These are phyloP conservation scores for Cantharis rufa DNA, from an alignment of 2,888 invertebrate genomes.

Conservation along the genomic window DNA sequence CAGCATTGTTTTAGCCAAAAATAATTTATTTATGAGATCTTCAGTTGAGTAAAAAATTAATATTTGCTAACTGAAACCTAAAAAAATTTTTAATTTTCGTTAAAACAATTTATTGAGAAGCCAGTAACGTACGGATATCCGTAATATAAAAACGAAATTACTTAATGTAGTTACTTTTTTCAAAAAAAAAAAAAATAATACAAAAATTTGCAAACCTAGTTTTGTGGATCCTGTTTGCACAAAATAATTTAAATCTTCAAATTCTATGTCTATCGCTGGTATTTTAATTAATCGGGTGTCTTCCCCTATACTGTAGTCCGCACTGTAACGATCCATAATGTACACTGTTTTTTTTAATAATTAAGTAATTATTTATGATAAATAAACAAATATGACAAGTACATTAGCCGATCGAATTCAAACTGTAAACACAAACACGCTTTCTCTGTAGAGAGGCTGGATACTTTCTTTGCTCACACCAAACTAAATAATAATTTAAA, in stretches of 20 bases:
- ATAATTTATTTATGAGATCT: too few relatives aligned
- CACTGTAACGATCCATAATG: background rate
- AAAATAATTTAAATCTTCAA: slow-evolving; percentile 12
- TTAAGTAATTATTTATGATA: background rate
- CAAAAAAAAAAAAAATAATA: too few relatives aligned
- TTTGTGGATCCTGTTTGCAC: background rate
- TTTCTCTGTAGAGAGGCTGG: background rate
- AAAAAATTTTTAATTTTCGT: too few relatives aligned
- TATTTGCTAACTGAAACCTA: too few relatives aligned
- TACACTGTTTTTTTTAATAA: background rate
- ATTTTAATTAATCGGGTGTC: background rate
- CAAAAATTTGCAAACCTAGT: background rate
- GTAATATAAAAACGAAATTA: too few relatives aligned
- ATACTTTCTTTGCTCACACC: background rate
- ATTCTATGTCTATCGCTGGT: slow-evolving; percentile 16
- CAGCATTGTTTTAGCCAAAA: too few relatives aligned
- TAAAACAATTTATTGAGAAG: too few relatives aligned
- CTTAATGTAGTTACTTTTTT: too few relatives aligned
- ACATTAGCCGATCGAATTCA: background rate
- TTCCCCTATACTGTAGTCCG: background rate
- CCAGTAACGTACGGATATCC: too few relatives aligned
- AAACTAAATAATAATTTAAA: background rate
- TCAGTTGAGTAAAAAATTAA: too few relatives aligned
- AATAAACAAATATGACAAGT: too few relatives aligned
- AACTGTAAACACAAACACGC: background rate